phyloP scores from a whole-genome alignment of 2,113 vertebrate species.

The Hepsetus odoe region DNA sequence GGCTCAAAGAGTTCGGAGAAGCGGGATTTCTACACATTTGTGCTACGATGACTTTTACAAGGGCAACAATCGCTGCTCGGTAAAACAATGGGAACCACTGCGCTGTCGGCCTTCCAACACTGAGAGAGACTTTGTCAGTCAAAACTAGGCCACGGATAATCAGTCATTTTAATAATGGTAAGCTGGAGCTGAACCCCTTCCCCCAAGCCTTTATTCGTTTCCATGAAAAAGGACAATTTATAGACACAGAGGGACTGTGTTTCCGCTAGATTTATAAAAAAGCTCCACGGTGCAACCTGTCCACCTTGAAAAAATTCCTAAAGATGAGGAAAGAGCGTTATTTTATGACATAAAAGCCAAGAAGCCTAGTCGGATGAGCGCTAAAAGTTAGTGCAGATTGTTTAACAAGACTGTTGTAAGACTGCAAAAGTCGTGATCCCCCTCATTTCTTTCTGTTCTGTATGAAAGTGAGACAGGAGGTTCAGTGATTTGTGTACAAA shows the following conservation, averaged over 20 bases:
- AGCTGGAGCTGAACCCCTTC: conserved; percentile 63
- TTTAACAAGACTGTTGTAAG: too few relatives aligned
- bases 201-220: conserved; percentile 21
- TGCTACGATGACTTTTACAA: neutral
- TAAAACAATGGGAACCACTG: conserved; percentile 44
- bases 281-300: neutral
- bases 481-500: too few relatives aligned
- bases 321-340: neutral
- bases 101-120: conserved; percentile 41
- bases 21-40: neutral
- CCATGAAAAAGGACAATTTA: neutral
- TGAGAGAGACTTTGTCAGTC: conserved; percentile 61
- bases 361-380: too few relatives aligned
- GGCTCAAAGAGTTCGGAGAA: neutral
- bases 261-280: neutral
- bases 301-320: neutral
- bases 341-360: neutral
- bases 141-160: conserved; percentile 70
- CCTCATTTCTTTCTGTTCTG: too few relatives aligned
- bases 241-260: conserved; percentile 1
- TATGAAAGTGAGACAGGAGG: too few relatives aligned
- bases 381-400: too few relatives aligned
- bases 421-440: too few relatives aligned
- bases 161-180: conserved; percentile 71
- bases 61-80: conserved; percentile 45